phyloP scores from a whole-genome alignment of 2,888 invertebrate genomes.

The Chironomus riparius region DNA sequence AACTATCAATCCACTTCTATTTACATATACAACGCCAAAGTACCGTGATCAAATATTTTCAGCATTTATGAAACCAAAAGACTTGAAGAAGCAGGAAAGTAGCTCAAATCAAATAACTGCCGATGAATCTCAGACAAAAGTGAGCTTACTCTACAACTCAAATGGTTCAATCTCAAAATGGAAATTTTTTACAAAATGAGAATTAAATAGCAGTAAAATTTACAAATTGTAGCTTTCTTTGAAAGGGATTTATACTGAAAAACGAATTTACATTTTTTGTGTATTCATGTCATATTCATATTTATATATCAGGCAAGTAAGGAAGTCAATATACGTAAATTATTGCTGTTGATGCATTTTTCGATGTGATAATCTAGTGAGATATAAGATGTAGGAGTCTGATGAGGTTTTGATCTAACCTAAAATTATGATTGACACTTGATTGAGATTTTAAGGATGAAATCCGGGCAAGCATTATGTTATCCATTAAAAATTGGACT shows the following conservation, averaged over 20 bases:
- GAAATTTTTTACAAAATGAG: background rate
- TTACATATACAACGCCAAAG: constrained; percentile 59
- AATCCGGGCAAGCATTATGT: no score
- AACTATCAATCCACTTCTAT: constrained; percentile 56
- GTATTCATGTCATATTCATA: background rate
- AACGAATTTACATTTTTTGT: background rate
- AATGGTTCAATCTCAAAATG: background rate
- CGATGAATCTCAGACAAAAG: background rate
- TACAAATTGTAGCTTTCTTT: background rate
- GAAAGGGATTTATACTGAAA: background rate
- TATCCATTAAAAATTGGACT: no score
- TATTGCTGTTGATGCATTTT: no score
- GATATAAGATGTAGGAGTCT: no score
- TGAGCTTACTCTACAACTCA: background rate
- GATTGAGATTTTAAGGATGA: no score
- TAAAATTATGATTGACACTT: no score
- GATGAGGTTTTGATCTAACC: no score
- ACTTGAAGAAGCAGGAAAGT: background rate
- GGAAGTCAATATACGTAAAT: background rate
- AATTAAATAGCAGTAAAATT: background rate
- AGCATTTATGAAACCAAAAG: constrained; percentile 4
- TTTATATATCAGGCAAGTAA: background rate
- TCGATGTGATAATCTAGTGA: no score
- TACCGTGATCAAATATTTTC: constrained; percentile 47
- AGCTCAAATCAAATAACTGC: constrained; percentile 15